Evolutionary conservation across 2,113 vertebrate species (phyloP).

Genomic region (Anarhynchus alexandrinus): DNA sequence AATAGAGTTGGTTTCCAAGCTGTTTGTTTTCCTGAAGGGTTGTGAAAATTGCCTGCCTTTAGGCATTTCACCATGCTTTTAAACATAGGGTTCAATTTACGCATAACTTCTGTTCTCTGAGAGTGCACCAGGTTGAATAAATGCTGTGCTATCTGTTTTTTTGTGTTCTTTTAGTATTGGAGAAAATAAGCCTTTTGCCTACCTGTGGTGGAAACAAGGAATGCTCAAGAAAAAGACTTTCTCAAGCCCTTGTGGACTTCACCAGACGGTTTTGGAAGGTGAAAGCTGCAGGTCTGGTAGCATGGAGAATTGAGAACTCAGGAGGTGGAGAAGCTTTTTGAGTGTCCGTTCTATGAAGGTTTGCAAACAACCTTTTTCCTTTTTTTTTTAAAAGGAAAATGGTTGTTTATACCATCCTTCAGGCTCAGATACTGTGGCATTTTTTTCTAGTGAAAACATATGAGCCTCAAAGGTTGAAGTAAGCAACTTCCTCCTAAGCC

Average conservation of each 20-base stretch:
- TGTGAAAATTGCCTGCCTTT: background rate
- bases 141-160: background rate
- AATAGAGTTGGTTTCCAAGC: background rate
- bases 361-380: background rate
- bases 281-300: background rate
- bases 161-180: slow-evolving; percentile 75
- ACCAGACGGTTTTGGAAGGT: background rate
- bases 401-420: background rate
- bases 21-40: background rate
- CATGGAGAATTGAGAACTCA: background rate
- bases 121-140: background rate
- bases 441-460: slow-evolving; percentile 11
- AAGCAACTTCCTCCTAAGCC: background rate
- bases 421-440: background rate
- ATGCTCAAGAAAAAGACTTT: background rate
- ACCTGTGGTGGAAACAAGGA: background rate
- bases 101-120: background rate
- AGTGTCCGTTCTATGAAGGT: background rate
- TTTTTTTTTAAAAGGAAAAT: slow-evolving; percentile 28
- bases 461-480: background rate
- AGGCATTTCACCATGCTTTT: background rate
- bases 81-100: background rate
- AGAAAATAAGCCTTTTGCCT: slow-evolving; percentile 70
- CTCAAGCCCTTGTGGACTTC: background rate
- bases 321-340: background rate